Percentiles rank a stretch among this genome's conserved stretches.
These are phyloP conservation scores for Psilopsiagon aymara DNA, from an alignment of 2,113 vertebrate species.

Conservation along the genomic window DNA sequence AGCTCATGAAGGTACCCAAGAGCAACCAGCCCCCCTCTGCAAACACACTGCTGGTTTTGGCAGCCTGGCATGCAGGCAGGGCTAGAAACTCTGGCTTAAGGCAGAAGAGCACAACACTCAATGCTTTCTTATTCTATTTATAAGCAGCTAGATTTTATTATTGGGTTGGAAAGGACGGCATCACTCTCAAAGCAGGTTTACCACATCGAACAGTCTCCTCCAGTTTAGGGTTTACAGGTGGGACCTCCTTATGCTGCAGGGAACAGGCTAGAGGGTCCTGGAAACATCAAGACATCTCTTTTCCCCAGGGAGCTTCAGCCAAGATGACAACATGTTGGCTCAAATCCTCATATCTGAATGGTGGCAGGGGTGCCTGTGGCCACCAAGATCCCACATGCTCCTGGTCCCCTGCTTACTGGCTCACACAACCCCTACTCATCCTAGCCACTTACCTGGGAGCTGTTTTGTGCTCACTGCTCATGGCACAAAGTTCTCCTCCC, in stretches of 20 bases:
- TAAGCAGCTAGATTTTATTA: background rate
- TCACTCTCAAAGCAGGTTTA: background rate
- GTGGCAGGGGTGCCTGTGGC: too few species aligned
- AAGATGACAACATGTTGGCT: background rate
- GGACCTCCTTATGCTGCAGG: background rate
- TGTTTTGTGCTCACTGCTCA: background rate
- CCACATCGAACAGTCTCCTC: background rate
- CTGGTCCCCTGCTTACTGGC: background rate
- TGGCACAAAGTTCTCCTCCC: background rate
- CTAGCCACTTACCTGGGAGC: background rate
- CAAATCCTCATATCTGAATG: background rate
- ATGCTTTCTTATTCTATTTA: background rate
- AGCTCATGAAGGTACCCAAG: rapidly evolving
- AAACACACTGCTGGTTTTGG: background rate
- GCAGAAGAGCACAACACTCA: rapidly evolving
- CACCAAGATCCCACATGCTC: background rate
- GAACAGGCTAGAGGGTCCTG: background rate
- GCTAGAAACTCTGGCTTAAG: background rate
- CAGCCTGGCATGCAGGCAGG: rapidly evolving
- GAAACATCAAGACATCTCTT: rapidly evolving
- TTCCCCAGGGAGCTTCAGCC: background rate
- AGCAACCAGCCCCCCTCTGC: background rate
- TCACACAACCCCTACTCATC: background rate
- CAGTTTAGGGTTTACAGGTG: background rate
- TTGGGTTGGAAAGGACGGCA: rapidly evolving